phyloP scores from a whole-genome alignment of 2,888 invertebrate genomes.

The Eutolmus rufibarbis region DNA sequence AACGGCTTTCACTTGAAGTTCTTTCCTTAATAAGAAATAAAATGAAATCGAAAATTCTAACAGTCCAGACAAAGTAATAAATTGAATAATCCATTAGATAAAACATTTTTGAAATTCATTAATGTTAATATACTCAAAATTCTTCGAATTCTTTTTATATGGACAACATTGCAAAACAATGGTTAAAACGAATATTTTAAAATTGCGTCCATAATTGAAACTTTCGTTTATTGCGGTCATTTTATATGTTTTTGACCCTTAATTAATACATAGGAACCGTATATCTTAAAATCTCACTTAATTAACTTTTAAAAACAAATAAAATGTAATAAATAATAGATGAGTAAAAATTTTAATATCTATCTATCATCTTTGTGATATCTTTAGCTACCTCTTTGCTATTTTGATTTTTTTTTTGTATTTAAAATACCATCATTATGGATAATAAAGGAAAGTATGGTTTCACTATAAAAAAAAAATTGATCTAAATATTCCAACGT shows the following conservation, averaged over 20 bases:
- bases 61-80: too few species aligned
- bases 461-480: not conserved
- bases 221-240: not conserved
- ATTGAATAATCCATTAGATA: too few species aligned
- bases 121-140: not conserved
- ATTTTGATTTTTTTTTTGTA: not conserved
- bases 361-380: not conserved
- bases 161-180: not conserved
- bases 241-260: not conserved
- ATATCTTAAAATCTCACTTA: not conserved
- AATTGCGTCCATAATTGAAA: not conserved
- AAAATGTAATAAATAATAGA: not conserved
- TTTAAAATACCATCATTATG: not conserved
- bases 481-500: not conserved
- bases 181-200: not conserved
- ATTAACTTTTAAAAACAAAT: not conserved
- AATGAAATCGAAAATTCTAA: not conserved
- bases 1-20: too few species aligned
- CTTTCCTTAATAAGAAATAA: not conserved
- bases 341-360: not conserved
- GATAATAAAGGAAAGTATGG: not conserved
- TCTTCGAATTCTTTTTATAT: not conserved
- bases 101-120: not conserved
- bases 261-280: not conserved
- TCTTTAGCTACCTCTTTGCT: not conserved